Evolutionary conservation across 2,113 vertebrate genomes (phyloP).

Genomic region (Paraplagusia blochii): DNA sequence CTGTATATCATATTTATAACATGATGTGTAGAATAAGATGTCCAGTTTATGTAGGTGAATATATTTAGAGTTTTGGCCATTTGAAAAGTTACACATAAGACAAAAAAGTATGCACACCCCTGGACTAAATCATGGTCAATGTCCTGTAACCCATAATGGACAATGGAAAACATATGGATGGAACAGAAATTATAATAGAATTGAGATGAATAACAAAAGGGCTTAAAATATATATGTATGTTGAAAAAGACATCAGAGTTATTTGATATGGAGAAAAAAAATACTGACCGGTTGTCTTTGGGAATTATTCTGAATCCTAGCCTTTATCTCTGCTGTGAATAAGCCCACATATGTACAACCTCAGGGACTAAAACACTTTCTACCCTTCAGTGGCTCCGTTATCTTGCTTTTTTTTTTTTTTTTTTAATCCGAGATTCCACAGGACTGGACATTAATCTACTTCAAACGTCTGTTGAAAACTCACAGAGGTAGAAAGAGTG

Average conservation of each 20-base stretch:
- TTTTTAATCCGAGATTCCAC: slow-evolving; percentile 64
- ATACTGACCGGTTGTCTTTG: slow-evolving; percentile 1
- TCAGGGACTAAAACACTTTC: slow-evolving; percentile 39
- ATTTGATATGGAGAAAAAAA: neutral
- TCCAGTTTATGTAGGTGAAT: too few species aligned
- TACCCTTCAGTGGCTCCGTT: slow-evolving; percentile 53
- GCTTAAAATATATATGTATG: neutral
- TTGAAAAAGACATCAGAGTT: neutral
- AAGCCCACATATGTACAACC: slow-evolving; percentile 15
- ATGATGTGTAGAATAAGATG: too few species aligned
- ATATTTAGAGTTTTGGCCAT: too few species aligned
- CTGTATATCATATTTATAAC: too few species aligned
- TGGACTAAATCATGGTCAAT: neutral
- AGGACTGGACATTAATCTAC: slow-evolving; percentile 70
- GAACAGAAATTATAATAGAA: neutral
- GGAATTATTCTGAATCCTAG: slow-evolving; percentile 12
- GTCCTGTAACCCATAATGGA: neutral
- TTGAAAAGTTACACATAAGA: too few species aligned
- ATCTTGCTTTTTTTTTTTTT: slow-evolving; percentile 53
- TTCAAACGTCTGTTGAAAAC: slow-evolving; percentile 55
- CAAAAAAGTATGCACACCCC: too few species aligned
- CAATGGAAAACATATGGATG: neutral
- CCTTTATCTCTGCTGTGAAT: slow-evolving; percentile 21
- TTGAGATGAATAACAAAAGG: neutral
- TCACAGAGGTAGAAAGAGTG: slow-evolving; percentile 61